These are phyloP conservation scores for Athene cunicularia DNA, from an alignment of 2,113 vertebrate genomes.

Conservation along the genomic window DNA sequence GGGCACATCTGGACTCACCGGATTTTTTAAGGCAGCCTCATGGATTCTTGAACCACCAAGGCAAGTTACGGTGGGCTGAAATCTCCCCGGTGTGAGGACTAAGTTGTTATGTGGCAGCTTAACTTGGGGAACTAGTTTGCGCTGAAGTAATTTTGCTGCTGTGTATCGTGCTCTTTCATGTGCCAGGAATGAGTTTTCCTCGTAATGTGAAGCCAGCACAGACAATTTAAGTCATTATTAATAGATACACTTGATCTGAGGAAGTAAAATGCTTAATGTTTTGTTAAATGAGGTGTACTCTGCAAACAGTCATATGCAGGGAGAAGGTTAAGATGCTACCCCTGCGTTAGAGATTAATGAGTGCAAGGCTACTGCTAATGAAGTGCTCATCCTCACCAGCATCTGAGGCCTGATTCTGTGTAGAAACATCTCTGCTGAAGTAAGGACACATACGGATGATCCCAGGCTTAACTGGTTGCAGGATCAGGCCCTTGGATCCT, in stretches of 20 bases:
- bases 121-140: not conserved
- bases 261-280: constrained; percentile 48
- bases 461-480: not conserved
- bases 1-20: not conserved
- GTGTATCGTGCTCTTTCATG: not conserved
- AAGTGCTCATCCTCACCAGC: not conserved
- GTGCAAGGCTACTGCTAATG: not conserved
- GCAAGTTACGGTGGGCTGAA: not conserved
- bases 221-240: constrained; percentile 62
- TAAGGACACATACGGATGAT: not conserved
- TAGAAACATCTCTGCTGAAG: not conserved
- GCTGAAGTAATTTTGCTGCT: not conserved
- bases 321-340: not conserved
- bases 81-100: accelerated
- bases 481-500: not conserved
- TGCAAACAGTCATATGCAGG: not conserved
- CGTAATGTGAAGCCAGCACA: not conserved
- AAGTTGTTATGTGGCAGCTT: not conserved
- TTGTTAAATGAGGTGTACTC: constrained; percentile 66
- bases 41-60: not conserved
- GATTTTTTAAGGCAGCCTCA: not conserved
- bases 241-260: constrained; percentile 53
- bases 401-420: not conserved
- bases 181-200: constrained; percentile 39
- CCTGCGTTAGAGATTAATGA: not conserved